These are phyloP conservation scores for Cantharis nigra DNA, from an alignment of 2,888 invertebrate genomes.

Conservation along the genomic window DNA sequence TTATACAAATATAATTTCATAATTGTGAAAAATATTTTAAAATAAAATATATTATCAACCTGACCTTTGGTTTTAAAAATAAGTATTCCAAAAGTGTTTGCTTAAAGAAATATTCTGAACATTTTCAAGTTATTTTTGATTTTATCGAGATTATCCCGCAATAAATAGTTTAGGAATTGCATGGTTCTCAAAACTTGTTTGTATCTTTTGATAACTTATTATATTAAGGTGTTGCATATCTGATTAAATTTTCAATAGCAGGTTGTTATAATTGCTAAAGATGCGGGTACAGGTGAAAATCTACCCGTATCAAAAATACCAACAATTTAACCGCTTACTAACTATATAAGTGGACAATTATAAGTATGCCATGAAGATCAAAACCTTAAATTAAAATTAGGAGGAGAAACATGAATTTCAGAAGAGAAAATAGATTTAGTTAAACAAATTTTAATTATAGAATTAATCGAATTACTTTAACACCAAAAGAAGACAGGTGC, in stretches of 20 bases:
- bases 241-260: constrained; percentile 13
- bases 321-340: constrained; percentile 9
- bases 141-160: background rate
- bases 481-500: constrained; percentile 17
- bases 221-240: background rate
- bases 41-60: no score
- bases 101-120: no score
- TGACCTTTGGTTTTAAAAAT: no score
- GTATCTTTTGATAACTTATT: background rate
- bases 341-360: background rate
- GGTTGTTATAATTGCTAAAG: constrained; percentile 16
- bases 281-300: constrained; percentile 29
- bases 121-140: background rate
- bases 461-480: background rate
- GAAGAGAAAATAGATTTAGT: background rate
- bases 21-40: no score
- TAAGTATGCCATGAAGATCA: background rate
- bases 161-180: background rate
- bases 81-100: no score
- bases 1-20: no score
- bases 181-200: background rate
- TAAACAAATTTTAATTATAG: background rate
- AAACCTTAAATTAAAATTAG: background rate
- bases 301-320: constrained; percentile 13
- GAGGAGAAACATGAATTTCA: background rate